Evolutionary conservation across 2,797 vertebrate genomes (phyloP), one percentile per base, ranked within the genome.

Genomic region (Neosilurus hyrtlii): DNA sequence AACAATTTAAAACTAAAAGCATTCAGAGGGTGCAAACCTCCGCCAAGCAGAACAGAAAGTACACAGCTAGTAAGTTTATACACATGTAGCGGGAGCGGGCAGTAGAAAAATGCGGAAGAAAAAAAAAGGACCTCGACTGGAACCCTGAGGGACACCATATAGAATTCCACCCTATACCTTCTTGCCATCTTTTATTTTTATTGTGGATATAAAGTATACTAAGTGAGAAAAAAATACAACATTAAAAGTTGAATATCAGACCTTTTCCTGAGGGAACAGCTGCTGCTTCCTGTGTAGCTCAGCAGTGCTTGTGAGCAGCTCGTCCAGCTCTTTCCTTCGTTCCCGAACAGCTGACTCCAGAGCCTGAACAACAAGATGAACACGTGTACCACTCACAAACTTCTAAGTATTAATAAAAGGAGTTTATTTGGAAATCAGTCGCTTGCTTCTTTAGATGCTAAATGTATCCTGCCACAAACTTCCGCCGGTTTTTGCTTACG

Each of bases 231-330:
- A 15, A 71, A 51, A 71, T 9, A 52, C 22, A 24, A 9, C 6
- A 8, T 35, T 26, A 35, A 75, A 75, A 37, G 54, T 37, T 59
- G 10, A 9, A 82, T 43, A 49, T 20, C 63, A 20, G 74, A 95
- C 95, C 94, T 95, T 96, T 87, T 96, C 95, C 61, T 93, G 91
- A 56, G 93, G 94, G 70, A 91, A 81, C 52, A 95, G 90, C 88
- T 94, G 91, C 86, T 94, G 93, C 81, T 90, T 92, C 89, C 91
- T 93, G 89, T 95, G 94, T 8, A 95, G 90, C 79, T 95, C 94
- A 49, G 94, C 93, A 14, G 95, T 95, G 83, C 90, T 90, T 82
- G 92, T 91, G 80, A 95, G 74, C 35, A 95, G 86, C 11, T 94
- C 94, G 81, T 96, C 95, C 84, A 96, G 85, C 84, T 94, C 94